phyloP scores from a whole-genome alignment of 1,140 invertebrate species.

The Mizuhopecten yessoensis region DNA sequence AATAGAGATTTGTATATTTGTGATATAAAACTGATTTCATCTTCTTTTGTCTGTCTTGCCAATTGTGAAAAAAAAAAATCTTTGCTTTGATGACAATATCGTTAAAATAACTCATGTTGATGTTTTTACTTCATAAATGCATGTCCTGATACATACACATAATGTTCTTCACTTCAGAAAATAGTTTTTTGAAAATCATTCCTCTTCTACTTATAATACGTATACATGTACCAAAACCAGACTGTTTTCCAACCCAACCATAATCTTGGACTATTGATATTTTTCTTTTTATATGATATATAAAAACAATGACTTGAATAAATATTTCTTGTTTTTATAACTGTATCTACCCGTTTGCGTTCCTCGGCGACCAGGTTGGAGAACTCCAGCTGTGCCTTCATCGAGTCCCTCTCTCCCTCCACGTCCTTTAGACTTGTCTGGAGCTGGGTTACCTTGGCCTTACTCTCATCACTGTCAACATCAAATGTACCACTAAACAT shows the following conservation, averaged over 20 bases:
- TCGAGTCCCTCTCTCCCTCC: conserved; percentile 72
- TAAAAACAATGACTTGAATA: no score
- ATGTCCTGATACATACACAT: background rate
- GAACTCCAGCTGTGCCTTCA: conserved; percentile 67
- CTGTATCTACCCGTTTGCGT: conserved; percentile 66
- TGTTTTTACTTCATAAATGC: background rate
- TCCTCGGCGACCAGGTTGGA: conserved; percentile 65
- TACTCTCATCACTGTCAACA: background rate
- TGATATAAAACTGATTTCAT: background rate
- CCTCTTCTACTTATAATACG: no score
- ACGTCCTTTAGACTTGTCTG: conserved; percentile 75
- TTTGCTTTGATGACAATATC: background rate
- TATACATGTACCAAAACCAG: no score
- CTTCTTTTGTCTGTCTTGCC: background rate
- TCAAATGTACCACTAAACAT: background rate
- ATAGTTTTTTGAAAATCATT: no score
- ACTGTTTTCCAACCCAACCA: no score
- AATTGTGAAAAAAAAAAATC: background rate
- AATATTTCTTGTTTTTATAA: no score
- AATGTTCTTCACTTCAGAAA: no score
- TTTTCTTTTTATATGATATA: no score
- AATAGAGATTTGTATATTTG: no score
- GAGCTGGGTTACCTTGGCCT: background rate
- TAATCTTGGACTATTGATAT: no score
- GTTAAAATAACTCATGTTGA: no score